Conservation (phyloP, 1,140 invertebrate species). For the Neuroterus valhalla region DNA sequence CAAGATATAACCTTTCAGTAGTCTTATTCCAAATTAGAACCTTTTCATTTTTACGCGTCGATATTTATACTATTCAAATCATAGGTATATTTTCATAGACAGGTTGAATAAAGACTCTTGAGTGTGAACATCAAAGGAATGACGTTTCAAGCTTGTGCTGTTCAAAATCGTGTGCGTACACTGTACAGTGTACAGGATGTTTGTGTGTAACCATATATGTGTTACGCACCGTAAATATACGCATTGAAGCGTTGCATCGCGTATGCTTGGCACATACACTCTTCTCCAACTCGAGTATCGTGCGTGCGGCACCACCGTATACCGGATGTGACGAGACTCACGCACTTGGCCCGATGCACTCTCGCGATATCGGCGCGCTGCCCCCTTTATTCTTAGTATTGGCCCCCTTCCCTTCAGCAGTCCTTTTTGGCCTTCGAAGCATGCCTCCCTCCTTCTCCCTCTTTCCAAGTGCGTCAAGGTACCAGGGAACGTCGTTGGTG, state of each 20-base stretch:
- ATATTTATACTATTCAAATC: no score
- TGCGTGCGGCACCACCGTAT: constrained; percentile 55
- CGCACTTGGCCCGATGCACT: constrained; percentile 61
- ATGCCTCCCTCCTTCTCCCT: no score
- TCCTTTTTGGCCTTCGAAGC: neutral
- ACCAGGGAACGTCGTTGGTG: no score
- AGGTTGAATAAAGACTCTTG: neutral
- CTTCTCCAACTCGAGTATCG: constrained; percentile 26
- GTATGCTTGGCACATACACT: constrained; percentile 7
- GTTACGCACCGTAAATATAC: constrained; percentile 22
- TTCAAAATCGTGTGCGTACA: neutral
- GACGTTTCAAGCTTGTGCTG: neutral
- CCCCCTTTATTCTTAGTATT: constrained; percentile 26
- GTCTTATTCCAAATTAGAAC: no score
- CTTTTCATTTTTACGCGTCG: no score
- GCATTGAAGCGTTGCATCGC: constrained; percentile 20
- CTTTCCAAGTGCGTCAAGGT: no score
- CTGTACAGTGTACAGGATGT: no score
- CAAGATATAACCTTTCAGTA: no score
- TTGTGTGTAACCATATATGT: constrained; percentile 23
- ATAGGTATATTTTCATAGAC: no score
- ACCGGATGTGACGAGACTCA: constrained; percentile 68
- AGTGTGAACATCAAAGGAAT: constrained; percentile 14
- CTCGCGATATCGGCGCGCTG: constrained; percentile 30
- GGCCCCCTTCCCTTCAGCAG: constrained; percentile 26